These are phyloP conservation scores for Crax fasciolata DNA, from an alignment of 2,797 vertebrate species.

Conservation along the genomic window DNA sequence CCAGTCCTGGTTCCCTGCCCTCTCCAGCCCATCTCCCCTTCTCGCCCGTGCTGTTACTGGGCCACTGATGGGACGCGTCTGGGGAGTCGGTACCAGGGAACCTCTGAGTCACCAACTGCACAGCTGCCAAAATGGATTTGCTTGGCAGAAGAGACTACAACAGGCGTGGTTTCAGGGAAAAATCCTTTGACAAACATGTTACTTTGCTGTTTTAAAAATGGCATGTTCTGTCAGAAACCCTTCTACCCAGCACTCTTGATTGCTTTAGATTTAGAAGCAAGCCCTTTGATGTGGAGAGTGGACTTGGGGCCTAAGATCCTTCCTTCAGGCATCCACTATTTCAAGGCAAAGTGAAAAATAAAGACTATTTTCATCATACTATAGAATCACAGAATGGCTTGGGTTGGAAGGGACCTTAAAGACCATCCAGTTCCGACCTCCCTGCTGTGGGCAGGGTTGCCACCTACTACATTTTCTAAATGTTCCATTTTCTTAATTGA, in stretches of 20 bases:
- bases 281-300: neutral
- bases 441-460: neutral
- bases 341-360: neutral
- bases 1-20: neutral
- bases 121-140: neutral
- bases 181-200: neutral
- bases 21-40: neutral
- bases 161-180: neutral
- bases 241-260: neutral
- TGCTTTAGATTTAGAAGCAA: neutral
- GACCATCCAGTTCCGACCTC: no score
- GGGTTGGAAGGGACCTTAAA: neutral
- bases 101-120: conserved; percentile 3
- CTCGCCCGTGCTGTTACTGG: neutral
- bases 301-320: neutral
- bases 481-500: neutral
- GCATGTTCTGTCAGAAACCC: neutral
- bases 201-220: neutral
- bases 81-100: neutral
- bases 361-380: neutral
- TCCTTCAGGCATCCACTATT: neutral
- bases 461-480: neutral
- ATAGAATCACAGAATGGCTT: neutral
- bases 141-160: neutral
- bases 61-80: neutral